Evolutionary conservation across 2,888 invertebrate genomes (phyloP), one percentile per base, ranked within the genome.

Genomic region (Chymomyza fuscimana): DNA sequence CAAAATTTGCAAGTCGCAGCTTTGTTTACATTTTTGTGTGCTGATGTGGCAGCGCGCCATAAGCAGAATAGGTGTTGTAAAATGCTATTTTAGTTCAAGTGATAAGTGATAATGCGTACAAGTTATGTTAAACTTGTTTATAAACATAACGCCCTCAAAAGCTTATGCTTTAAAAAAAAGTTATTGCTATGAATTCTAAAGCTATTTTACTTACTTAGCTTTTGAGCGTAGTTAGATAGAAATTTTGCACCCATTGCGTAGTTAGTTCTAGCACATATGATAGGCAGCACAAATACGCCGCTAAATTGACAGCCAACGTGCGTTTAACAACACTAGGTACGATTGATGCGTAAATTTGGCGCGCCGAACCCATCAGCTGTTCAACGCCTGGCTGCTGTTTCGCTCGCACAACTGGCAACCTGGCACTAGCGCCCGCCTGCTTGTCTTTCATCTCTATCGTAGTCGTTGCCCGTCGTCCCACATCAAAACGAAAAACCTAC

Each of bases 291-390:
- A 59, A 56, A 29, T 40, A 65, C 62, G 75, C 70, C 68, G 77
- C 72, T 77, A 69, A 66, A 64, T 63, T 63, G n/a, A 40, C n/a
- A 12, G 68, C 70, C 56, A 70, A 73, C 69, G 10, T 65, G 58
- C 77, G 74, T 72, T 79, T 29, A 25, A 52, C 84, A 86, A 19
- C 83, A 82, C 87, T 87, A 25, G 50, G 64, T 69, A 61, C 82
- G 83, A 82, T 85, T 82, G 85, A 87, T 80, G 85, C 84, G 82
- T 84, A 84, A 86, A 86, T 89, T 83, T 88, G 88, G 88, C 88
- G 88, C 88, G 89, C 71, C 79, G 74, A 73, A 69, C 62, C 65
- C 78, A 86, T 79, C 86, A 86, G 86, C 86, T 86, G 83, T 77
- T 81, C 69, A 74, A 40, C 76, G 80, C 76, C 85, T 76, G 77